Conservation (phyloP, 2,113 vertebrate genomes). For the Marmota monax region DNA sequence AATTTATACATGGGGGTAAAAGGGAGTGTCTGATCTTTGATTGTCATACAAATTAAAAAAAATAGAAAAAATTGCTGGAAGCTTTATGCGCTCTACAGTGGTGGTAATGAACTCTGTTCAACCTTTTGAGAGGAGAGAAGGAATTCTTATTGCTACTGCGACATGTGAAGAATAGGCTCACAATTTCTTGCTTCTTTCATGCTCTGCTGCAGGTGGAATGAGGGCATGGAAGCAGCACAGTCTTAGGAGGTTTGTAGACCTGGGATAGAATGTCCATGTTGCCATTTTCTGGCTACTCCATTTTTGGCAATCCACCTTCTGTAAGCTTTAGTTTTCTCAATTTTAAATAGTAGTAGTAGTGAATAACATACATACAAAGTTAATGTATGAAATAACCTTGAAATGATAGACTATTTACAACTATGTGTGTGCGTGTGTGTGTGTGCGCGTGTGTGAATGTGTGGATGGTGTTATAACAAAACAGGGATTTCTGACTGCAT, state of each 20-base stretch:
- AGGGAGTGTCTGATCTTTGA: neutral
- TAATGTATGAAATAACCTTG: neutral
- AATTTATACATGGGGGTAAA: slow-evolving; percentile 10
- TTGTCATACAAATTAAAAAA: slow-evolving; percentile 41
- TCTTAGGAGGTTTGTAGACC: neutral
- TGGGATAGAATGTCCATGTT: neutral
- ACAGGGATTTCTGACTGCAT: neutral
- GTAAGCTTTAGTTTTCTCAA: neutral
- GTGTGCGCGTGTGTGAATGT: neutral
- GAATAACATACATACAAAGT: neutral
- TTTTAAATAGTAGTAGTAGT: neutral
- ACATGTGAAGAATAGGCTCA: neutral
- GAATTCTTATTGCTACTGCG: neutral
- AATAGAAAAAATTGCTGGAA: neutral
- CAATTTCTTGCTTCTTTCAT: neutral
- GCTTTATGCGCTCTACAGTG: neutral
- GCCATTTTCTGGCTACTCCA: neutral
- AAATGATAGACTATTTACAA: neutral
- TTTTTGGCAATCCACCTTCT: neutral
- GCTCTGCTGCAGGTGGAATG: neutral
- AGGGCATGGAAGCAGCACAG: neutral
- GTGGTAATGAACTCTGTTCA: slow-evolving; percentile 30
- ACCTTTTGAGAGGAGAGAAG: slow-evolving; percentile 29
- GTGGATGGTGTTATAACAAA: neutral
- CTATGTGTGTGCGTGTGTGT: neutral